Conservation (phyloP, 1,140 invertebrate species). For the Gerris buenoi region DNA sequence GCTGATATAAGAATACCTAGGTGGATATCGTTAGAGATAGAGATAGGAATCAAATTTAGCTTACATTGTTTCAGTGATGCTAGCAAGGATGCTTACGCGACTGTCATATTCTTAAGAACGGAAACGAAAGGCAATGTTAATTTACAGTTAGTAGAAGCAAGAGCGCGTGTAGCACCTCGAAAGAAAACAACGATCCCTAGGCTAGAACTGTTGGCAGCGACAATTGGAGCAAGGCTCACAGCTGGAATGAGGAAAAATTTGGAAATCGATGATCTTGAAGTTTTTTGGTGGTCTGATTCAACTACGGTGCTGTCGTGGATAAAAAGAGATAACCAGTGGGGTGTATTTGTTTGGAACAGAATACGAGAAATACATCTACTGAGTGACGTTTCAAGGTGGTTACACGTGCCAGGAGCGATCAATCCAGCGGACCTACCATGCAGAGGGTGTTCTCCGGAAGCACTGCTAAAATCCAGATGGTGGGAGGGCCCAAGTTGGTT, state of each 20-base stretch:
- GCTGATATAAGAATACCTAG: background rate
- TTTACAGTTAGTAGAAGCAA: conserved; percentile 13
- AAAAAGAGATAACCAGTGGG: conserved; percentile 19
- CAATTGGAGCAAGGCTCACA: conserved; percentile 24
- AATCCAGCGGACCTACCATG: no score
- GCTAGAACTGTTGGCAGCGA: conserved; percentile 28
- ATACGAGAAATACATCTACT: conserved; percentile 21
- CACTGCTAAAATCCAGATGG: conserved; percentile 27
- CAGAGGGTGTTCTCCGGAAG: no score
- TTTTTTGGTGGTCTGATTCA: conserved; percentile 26
- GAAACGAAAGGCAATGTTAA: background rate
- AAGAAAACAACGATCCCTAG: conserved; percentile 25
- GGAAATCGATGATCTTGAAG: conserved; percentile 14
- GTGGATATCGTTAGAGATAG: background rate
- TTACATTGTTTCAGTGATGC: conserved; percentile 28
- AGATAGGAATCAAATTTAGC: background rate
- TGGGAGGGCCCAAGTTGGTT: no score
- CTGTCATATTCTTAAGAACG: conserved; percentile 20
- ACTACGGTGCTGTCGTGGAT: conserved; percentile 26
- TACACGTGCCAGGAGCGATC: conserved; percentile 16
- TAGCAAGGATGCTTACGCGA: conserved; percentile 23
- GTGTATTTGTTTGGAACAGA: no score
- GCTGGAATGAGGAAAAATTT: background rate
- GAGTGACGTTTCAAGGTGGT: background rate
- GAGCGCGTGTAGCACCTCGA: conserved; percentile 24